Evolutionary conservation across 2,113 vertebrate genomes (phyloP).

Genomic region (Leuciscus idus): DNA sequence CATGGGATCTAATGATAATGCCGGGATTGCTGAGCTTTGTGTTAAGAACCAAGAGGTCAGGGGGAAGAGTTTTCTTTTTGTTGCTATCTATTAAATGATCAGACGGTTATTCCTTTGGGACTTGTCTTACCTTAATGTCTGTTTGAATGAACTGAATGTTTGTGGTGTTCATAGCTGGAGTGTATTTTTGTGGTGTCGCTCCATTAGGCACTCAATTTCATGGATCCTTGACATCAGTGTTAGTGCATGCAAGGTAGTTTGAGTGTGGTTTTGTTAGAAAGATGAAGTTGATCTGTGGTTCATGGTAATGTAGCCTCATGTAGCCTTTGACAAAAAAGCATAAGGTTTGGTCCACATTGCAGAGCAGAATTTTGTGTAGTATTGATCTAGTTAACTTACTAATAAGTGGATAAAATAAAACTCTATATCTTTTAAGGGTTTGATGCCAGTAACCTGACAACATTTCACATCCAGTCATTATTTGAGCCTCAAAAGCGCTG

Average conservation of each 20-base stretch:
- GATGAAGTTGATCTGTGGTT: not conserved
- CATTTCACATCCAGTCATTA: not conserved
- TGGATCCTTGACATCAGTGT: not conserved
- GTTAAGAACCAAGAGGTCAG: not conserved
- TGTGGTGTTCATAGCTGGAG: not conserved
- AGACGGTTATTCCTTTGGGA: not conserved
- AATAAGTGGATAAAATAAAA: not conserved
- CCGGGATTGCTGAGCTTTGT: conserved; percentile 26
- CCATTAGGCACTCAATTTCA: not conserved
- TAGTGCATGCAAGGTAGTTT: not conserved
- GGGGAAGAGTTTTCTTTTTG: not conserved
- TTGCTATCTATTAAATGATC: not conserved
- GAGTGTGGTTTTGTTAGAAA: not conserved
- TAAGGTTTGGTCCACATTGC: not conserved
- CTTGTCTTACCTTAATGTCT: not conserved
- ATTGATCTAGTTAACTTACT: not conserved
- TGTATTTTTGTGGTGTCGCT: not conserved
- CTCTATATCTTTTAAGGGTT: not conserved
- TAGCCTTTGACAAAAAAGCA: not conserved
- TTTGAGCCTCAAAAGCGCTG: not conserved
- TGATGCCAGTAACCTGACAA: not conserved
- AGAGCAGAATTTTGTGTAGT: not conserved
- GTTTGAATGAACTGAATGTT: not conserved
- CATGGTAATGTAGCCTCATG: not conserved
- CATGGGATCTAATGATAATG: conserved; percentile 13